phyloP scores from a whole-genome alignment of 2,888 invertebrate species.

The Cephalotes varians region DNA sequence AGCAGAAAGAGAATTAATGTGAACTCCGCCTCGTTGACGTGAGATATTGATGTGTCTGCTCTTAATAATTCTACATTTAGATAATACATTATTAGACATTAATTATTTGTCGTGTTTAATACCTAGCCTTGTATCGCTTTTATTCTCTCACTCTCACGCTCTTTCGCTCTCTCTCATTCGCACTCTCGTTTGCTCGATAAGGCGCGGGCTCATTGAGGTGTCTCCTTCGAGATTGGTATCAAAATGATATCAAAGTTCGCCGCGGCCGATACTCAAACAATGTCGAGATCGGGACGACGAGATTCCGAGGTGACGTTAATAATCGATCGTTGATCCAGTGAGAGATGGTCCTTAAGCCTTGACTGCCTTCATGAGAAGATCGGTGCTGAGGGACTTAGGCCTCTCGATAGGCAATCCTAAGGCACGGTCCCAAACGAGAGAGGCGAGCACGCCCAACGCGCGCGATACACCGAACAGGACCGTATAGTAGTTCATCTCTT shows the following conservation, averaged over 20 bases:
- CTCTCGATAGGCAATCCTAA: slow-evolving; percentile 94
- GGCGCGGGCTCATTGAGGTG: slow-evolving; percentile 54
- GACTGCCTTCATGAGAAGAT: slow-evolving; percentile 83
- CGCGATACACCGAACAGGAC: slow-evolving; percentile 96
- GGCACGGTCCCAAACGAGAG: slow-evolving; percentile 94
- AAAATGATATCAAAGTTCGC: slow-evolving; percentile 56
- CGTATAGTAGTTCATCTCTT: slow-evolving; percentile 96
- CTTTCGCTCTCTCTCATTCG: not conserved
- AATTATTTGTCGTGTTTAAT: slow-evolving; percentile 61
- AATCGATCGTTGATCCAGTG: slow-evolving; percentile 54
- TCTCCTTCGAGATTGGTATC: slow-evolving; percentile 63
- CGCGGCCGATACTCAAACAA: slow-evolving; percentile 37
- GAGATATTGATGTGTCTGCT: slow-evolving; percentile 37
- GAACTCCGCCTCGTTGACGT: slow-evolving; percentile 26
- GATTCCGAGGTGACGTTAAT: slow-evolving; percentile 57
- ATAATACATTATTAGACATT: slow-evolving; percentile 58
- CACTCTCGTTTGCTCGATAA: slow-evolving; percentile 27
- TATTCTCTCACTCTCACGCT: not conserved
- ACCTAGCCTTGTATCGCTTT: slow-evolving; percentile 42
- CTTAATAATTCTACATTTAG: slow-evolving; percentile 61
- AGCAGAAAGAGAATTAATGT: not conserved
- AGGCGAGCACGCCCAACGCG: slow-evolving; percentile 93
- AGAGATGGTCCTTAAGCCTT: slow-evolving; percentile 78
- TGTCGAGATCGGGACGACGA: slow-evolving; percentile 37
- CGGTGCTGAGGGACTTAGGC: slow-evolving; percentile 91